These are phyloP conservation scores for Limnephilus marmoratus DNA, from an alignment of 2,888 invertebrate genomes.

Conservation along the genomic window DNA sequence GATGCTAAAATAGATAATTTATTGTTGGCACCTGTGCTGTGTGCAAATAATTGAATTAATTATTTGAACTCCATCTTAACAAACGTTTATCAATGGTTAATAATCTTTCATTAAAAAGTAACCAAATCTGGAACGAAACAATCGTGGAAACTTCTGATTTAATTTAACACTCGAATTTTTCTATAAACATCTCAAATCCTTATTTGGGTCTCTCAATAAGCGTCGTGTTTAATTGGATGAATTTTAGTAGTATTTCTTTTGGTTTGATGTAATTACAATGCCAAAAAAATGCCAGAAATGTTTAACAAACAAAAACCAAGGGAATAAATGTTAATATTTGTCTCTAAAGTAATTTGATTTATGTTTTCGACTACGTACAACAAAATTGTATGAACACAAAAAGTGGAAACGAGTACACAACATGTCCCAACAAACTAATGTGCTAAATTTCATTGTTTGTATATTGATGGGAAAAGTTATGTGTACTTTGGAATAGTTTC, in stretches of 20 bases:
- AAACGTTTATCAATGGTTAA: too few species aligned
- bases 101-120: background rate
- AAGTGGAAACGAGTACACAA: background rate
- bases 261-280: background rate
- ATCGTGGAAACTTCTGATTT: background rate
- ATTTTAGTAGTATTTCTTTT: background rate
- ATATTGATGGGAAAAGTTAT: slow-evolving; percentile 31
- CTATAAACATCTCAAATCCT: background rate
- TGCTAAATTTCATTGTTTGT: background rate
- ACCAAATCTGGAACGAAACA: background rate
- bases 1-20: too few species aligned
- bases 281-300: background rate
- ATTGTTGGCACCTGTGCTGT: too few species aligned
- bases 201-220: background rate
- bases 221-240: too few species aligned
- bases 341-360: background rate
- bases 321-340: background rate
- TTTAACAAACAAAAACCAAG: background rate
- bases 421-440: background rate
- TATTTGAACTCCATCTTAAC: too few species aligned
- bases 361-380: background rate
- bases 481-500: slow-evolving; percentile 16
- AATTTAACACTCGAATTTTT: background rate
- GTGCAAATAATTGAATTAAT: too few species aligned
- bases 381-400: background rate